Base-by-base conservation (phyloP, 1,140 invertebrate species). In the Bombus huntii region DNA sequence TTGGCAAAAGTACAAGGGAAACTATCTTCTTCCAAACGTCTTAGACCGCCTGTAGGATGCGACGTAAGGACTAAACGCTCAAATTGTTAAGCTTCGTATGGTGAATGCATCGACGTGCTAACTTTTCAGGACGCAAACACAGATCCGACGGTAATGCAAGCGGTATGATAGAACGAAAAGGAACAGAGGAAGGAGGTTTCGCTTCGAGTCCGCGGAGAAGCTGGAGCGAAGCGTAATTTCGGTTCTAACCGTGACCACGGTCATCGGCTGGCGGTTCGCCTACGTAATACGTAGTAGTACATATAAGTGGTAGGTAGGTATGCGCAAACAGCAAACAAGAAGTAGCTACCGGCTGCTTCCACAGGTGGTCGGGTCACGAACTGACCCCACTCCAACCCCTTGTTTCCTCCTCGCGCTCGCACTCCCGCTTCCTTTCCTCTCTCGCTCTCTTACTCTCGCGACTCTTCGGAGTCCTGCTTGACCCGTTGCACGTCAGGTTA, bases 351-450 rank as follows among this genome's bases (percentile, higher is more conserved):
- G 90, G 89, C 90, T 86, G 92, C 92, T 93, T 94, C 93, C 91
- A 94, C 93, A 94, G 93, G 93, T 94, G 93, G 93, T 94, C 93
- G 93, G 92, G 93, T 94, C 92, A 93, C 91, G 92, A 93, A 92
- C 92, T 93, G 93, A 94, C 92, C 93, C 90, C 91, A 90, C 90
- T 91, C 92, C 90, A 88, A 83, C 88, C 87, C 87, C 71, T 47
- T 87, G 62, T 37, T 75, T 78, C 72, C 74, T 81, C 81, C 83
- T 81, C 78, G 66, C 37, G 62, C 78, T 62, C 57, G 59, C 73
- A 31, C 75, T 6, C 37, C 44, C 25, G 57, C 53, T 74, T 81
- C 85, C 62, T 72, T 80, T 65, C 53, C 66, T 66, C 74, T 83
- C 79, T 66, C n/a, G 37, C n/a, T 77, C 44, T 39, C 44, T 66